phyloP scores from a whole-genome alignment of 2,888 invertebrate species.

The Zhuqinia jingwanae region DNA sequence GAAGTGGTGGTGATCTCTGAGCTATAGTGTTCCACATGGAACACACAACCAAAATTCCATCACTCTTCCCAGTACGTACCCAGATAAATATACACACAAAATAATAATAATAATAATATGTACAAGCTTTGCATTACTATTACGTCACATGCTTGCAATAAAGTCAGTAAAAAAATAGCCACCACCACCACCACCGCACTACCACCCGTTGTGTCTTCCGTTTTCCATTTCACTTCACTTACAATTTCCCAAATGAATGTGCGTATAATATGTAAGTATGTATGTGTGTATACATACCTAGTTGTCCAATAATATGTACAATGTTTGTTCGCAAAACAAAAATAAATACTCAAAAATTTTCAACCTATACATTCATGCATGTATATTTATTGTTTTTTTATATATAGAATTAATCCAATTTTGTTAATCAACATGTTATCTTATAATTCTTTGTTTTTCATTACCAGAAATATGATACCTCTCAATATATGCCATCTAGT shows the following conservation, averaged over 20 bases:
- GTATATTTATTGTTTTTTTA: too few relatives aligned
- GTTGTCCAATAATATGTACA: too few relatives aligned
- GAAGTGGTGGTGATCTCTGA: background rate
- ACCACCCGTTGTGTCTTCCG: slow-evolving; percentile 70
- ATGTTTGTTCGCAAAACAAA: too few relatives aligned
- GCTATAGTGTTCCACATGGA: background rate
- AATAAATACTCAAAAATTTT: too few relatives aligned
- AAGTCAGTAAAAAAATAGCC: slow-evolving; percentile 47
- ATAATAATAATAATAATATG: background rate
- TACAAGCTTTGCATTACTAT: slow-evolving; percentile 9
- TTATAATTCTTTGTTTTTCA: too few relatives aligned
- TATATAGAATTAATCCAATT: too few relatives aligned
- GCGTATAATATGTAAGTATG: slow-evolving; percentile 27
- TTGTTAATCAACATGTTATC: too few relatives aligned
- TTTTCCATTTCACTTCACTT: slow-evolving; percentile 62
- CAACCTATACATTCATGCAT: too few relatives aligned
- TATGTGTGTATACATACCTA: too few relatives aligned
- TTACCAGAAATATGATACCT: too few relatives aligned
- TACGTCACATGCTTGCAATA: slow-evolving; percentile 59
- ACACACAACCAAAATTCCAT: background rate
- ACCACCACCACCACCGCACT: slow-evolving; percentile 42
- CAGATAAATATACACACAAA: background rate
- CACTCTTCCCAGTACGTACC: background rate
- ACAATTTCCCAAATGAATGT: slow-evolving; percentile 11
- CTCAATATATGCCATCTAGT: too few relatives aligned